phyloP scores from a whole-genome alignment of 2,113 vertebrate genomes.

The Oryzias celebensis region DNA sequence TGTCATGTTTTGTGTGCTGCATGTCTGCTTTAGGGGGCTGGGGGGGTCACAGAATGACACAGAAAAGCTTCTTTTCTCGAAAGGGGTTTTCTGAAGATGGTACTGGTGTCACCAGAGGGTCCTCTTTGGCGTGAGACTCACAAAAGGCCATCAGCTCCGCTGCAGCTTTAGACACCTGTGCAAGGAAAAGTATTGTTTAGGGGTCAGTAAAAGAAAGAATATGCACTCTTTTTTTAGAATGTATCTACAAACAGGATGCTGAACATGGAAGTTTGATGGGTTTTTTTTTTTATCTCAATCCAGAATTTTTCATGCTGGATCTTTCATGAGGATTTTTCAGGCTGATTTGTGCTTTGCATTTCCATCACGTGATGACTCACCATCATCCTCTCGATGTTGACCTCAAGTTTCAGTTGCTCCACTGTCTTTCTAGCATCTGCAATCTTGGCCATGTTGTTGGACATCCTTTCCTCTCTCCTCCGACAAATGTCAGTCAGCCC shows the following conservation, averaged over 20 bases:
- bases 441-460: constrained; percentile 93
- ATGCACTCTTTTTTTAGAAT: not conserved
- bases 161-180: constrained; percentile 87
- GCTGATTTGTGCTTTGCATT: no score
- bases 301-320: no score
- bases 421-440: constrained; percentile 88
- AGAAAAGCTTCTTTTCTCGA: constrained; percentile 84
- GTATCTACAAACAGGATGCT: no score
- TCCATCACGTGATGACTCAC: constrained; percentile 61
- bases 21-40: no score
- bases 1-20: no score
- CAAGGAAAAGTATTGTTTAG: constrained; percentile 4
- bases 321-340: no score
- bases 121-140: constrained; percentile 84
- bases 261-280: no score
- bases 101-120: constrained; percentile 81
- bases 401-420: constrained; percentile 89
- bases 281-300: no score
- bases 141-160: constrained; percentile 87
- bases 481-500: constrained; percentile 22
- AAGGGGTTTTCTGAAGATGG: constrained; percentile 88
- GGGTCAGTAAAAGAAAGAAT: not conserved
- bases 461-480: constrained; percentile 74
- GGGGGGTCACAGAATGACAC: constrained; percentile 78
- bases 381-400: constrained; percentile 91